These are phyloP conservation scores for Disparrhopalites patrizii DNA, from an alignment of 2,888 invertebrate genomes.

Conservation along the genomic window DNA sequence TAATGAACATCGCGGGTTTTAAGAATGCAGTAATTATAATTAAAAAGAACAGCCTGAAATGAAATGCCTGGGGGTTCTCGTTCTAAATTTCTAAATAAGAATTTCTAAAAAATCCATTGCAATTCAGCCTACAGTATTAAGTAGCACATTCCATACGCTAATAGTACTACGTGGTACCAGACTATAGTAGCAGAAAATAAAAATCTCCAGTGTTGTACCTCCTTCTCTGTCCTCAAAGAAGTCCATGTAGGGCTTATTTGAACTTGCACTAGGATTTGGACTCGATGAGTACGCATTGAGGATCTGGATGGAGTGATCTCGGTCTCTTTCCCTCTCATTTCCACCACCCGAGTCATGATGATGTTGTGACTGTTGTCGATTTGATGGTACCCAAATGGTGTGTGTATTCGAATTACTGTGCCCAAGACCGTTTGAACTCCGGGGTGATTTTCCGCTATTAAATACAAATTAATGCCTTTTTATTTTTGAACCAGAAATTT, in stretches of 20 bases:
- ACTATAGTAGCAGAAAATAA: too few species aligned
- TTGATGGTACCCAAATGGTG: constrained; percentile 20
- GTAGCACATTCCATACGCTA: too few species aligned
- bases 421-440: constrained; percentile 22
- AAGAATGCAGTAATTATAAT: too few species aligned
- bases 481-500: too few species aligned
- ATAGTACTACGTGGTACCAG: too few species aligned
- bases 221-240: constrained; percentile 68
- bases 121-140: too few species aligned
- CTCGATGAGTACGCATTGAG: constrained; percentile 13
- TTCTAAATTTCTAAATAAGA: too few species aligned
- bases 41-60: too few species aligned
- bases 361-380: constrained; percentile 20
- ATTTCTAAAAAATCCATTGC: too few species aligned
- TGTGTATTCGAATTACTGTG: constrained; percentile 12
- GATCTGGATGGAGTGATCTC: constrained; percentile 22
- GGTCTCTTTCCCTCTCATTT: constrained; percentile 6
- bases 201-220: constrained; percentile 55
- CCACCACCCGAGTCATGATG: constrained; percentile 9
- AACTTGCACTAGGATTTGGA: constrained; percentile 6
- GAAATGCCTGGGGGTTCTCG: too few species aligned
- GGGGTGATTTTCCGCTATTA: constrained; percentile 18
- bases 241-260: constrained; percentile 30
- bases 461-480: too few species aligned
- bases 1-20: too few species aligned